These are phyloP conservation scores for Mnemiopsis leidyi DNA, from an alignment of 37 sponge, comb jelly and placozoan species.

Conservation along the genomic window DNA sequence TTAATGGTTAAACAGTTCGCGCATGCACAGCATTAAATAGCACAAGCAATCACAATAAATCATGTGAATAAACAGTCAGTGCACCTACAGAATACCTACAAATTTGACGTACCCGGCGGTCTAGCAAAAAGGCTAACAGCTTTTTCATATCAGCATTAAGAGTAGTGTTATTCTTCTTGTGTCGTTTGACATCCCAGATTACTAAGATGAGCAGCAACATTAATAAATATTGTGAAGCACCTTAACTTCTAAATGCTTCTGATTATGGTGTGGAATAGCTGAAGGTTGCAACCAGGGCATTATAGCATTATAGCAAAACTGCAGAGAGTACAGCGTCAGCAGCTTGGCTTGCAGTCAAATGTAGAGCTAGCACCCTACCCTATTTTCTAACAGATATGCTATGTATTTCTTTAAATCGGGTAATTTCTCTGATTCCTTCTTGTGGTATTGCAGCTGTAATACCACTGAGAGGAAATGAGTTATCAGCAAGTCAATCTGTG, in stretches of 20 bases:
- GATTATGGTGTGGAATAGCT: no score
- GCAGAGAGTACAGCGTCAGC: no score
- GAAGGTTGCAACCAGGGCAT: no score
- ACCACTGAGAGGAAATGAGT: slow-evolving; percentile 11
- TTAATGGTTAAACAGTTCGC: no score
- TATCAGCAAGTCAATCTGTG: background rate
- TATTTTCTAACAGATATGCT: slow-evolving; percentile 49
- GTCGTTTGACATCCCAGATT: slow-evolving; percentile 40
- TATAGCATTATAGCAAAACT: no score
- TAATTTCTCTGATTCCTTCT: slow-evolving; percentile 61
- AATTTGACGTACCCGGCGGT: slow-evolving; percentile 30
- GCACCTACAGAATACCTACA: no score
- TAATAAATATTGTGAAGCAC: no score
- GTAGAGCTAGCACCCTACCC: background rate
- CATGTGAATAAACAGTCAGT: no score
- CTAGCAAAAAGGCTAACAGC: background rate
- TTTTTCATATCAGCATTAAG: slow-evolving; percentile 50
- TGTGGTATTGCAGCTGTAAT: slow-evolving; percentile 50
- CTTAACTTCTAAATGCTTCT: no score
- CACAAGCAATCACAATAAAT: no score
- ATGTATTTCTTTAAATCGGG: slow-evolving; percentile 58
- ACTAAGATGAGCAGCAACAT: background rate
- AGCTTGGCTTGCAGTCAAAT: no score
- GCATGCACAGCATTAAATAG: no score
- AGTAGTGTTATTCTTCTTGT: slow-evolving; percentile 31